Evolutionary conservation across 92 coral and sea anemone genomes (phyloP).

Genomic region (Plumapathes pennacea): DNA sequence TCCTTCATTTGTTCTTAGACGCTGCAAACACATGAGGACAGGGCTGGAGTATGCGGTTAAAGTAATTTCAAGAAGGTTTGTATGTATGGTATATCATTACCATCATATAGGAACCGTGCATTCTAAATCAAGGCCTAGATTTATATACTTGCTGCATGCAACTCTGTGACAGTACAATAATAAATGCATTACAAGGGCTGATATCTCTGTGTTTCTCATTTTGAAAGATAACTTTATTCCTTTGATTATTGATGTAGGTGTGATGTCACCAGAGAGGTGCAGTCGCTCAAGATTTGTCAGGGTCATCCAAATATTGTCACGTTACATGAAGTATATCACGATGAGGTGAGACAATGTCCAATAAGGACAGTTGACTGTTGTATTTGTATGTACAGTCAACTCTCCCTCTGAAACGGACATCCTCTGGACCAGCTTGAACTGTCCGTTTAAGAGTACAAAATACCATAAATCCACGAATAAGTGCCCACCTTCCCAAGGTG

Average conservation of each 20-base stretch:
- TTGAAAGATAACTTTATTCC: neutral
- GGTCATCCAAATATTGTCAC: constrained; percentile 97
- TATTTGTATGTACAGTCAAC: too few relatives aligned
- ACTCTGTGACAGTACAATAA: too few relatives aligned
- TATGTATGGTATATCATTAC: neutral
- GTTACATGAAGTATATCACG: constrained; percentile 91
- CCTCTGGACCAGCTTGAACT: too few relatives aligned
- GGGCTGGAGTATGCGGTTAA: constrained; percentile 91
- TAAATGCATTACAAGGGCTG: too few relatives aligned
- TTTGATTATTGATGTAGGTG: constrained; percentile 55
- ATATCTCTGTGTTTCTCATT: neutral
- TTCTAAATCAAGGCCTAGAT: neutral
- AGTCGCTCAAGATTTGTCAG: constrained; percentile 90
- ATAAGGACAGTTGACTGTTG: too few relatives aligned
- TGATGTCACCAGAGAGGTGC: constrained; percentile 89
- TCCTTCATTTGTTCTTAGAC: too few relatives aligned
- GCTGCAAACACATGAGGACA: constrained; percentile 78
- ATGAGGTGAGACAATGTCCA: constrained; percentile 98
- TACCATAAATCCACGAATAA: too few relatives aligned
- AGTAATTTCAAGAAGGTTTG: constrained; percentile 88
- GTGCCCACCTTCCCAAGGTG: too few relatives aligned
- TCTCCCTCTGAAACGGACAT: too few relatives aligned
- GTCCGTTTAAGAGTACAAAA: too few relatives aligned
- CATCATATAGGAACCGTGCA: neutral
- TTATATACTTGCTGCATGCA: too few relatives aligned